Percentiles rank a stretch among this genome's conserved stretches.
phyloP scores from a whole-genome alignment of 2,888 invertebrate genomes.

The Tetranychus truncatus region DNA sequence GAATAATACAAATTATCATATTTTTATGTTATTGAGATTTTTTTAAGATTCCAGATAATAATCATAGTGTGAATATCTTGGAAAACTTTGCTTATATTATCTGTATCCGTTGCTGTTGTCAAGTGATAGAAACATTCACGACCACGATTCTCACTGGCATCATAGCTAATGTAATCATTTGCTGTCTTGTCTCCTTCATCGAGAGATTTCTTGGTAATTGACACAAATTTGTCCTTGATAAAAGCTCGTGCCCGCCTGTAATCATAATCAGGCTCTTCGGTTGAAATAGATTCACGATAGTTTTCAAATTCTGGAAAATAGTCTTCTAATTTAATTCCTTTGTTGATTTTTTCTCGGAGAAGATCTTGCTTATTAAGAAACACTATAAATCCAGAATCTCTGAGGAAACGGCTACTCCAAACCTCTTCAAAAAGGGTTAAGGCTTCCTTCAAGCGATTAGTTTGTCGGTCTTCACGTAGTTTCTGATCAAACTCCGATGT shows the following conservation, averaged over 20 bases:
- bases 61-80: slow-evolving; percentile 53
- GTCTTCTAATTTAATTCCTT: slow-evolving; percentile 44
- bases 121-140: slow-evolving; percentile 44
- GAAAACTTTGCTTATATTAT: slow-evolving; percentile 52
- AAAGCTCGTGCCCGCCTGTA: slow-evolving; percentile 48
- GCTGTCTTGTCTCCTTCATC: slow-evolving; percentile 16
- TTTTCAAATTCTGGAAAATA: slow-evolving; percentile 47
- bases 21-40: slow-evolving; percentile 15
- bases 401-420: slow-evolving; percentile 55
- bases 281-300: slow-evolving; percentile 8
- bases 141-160: slow-evolving; percentile 5
- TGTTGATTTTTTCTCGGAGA: slow-evolving; percentile 49
- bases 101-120: slow-evolving; percentile 54
- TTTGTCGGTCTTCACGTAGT: slow-evolving; percentile 47
- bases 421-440: slow-evolving; percentile 53
- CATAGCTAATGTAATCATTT: slow-evolving; percentile 10
- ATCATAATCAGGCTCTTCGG: slow-evolving; percentile 36
- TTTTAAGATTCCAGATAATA: slow-evolving; percentile 30
- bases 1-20: background rate
- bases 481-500: slow-evolving; percentile 61
- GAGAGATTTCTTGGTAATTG: slow-evolving; percentile 30
- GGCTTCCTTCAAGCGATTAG: slow-evolving; percentile 53
- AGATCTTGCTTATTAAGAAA: slow-evolving; percentile 67
- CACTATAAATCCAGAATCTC: slow-evolving; percentile 54
- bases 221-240: slow-evolving; percentile 47